A percentile compares a stretch with the other conserved stretches of the same genome.
These are phyloP conservation scores for Urocolius indicus DNA, from an alignment of 2,113 vertebrate species.

Conservation along the genomic window DNA sequence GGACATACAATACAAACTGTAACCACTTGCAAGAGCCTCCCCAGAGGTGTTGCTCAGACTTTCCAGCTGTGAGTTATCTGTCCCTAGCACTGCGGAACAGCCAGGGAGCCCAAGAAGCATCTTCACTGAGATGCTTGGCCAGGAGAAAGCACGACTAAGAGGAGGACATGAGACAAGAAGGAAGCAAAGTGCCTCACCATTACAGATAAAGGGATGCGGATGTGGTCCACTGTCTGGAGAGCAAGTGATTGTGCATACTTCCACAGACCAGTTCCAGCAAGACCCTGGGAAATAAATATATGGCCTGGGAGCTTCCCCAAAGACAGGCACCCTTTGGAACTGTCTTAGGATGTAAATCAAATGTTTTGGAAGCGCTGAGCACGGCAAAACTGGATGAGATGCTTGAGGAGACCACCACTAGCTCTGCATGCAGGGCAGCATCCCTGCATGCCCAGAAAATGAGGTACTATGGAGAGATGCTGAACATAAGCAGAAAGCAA, in stretches of 20 bases:
- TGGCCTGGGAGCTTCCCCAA: neutral
- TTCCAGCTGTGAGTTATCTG: neutral
- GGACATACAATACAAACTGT: neutral
- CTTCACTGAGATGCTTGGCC: neutral
- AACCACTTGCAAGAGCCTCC: neutral
- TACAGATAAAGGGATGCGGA: neutral
- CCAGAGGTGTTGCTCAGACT: constrained; percentile 8
- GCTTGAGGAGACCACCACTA: neutral
- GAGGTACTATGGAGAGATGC: neutral
- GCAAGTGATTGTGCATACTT: neutral
- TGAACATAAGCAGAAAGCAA: neutral
- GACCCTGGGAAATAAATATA: fast-evolving
- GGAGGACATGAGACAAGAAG: neutral
- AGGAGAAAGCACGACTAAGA: neutral
- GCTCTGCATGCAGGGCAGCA: neutral
- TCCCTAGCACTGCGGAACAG: fast-evolving
- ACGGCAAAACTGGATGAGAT: neutral
- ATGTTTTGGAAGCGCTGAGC: neutral
- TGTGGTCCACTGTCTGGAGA: neutral
- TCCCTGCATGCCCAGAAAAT: neutral
- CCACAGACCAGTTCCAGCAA: neutral
- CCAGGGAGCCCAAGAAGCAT: neutral
- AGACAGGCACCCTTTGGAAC: neutral
- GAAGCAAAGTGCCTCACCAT: neutral
- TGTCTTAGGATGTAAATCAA: neutral